Percentiles rank a stretch among this genome's conserved stretches.
These are phyloP conservation scores for Orycteropus afer DNA, from an alignment of 2,113 vertebrate genomes.

Conservation along the genomic window DNA sequence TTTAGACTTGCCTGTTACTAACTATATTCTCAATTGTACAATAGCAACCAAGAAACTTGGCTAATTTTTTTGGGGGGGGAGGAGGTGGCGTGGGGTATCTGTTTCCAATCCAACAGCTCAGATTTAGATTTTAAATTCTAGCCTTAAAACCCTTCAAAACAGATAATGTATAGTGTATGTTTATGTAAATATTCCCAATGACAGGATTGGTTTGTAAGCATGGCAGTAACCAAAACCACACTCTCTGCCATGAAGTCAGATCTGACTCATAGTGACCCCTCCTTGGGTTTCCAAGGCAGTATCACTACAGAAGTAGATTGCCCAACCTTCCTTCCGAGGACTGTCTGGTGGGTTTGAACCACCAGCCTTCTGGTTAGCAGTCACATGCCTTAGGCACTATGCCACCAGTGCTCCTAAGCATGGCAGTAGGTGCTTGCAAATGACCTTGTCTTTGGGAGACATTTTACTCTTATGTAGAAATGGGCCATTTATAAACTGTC, in stretches of 20 bases:
- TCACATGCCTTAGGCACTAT: too few species aligned
- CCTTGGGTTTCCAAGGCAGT: too few species aligned
- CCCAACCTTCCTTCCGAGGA: too few species aligned
- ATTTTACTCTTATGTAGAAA: not conserved
- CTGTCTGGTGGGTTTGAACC: too few species aligned
- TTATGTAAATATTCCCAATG: not conserved
- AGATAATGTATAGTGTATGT: not conserved
- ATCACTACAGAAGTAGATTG: too few species aligned
- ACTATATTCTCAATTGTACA: not conserved
- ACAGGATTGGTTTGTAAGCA: not conserved
- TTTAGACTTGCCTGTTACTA: not conserved
- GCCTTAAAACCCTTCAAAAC: not conserved
- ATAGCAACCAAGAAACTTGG: not conserved
- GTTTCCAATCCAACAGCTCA: constrained; percentile 1
- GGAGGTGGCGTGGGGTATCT: not conserved
- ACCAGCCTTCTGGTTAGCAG: too few species aligned
- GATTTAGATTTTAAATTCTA: constrained; percentile 24
- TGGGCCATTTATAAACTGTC: not conserved
- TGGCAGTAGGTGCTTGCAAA: not conserved
- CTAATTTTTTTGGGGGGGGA: too few species aligned
- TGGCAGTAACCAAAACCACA: too few species aligned
- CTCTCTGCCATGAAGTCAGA: too few species aligned
- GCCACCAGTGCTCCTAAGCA: too few species aligned
- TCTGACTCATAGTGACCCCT: too few species aligned
- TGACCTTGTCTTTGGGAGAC: not conserved